Evolutionary conservation across 2,797 vertebrate species (phyloP).

Genomic region (Brotogeris chrysoptera): DNA sequence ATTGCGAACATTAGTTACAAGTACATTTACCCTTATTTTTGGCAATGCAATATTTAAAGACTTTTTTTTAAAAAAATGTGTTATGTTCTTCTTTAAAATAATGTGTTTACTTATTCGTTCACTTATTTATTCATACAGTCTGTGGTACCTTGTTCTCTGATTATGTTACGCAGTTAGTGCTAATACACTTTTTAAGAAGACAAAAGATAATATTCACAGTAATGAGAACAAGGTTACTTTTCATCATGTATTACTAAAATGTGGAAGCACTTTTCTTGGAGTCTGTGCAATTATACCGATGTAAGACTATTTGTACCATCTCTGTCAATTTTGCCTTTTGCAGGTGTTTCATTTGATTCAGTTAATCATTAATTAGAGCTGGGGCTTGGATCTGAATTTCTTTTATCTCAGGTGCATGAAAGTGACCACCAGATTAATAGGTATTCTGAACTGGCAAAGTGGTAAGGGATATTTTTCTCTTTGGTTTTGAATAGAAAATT

Average conservation of each 20-base stretch:
- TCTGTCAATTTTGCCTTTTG: background rate
- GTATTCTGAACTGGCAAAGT: background rate
- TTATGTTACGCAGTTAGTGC: background rate
- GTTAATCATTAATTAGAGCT: constrained; percentile 32
- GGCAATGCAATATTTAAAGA: background rate
- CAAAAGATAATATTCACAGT: background rate
- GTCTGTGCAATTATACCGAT: background rate
- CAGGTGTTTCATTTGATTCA: background rate
- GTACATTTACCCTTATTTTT: background rate
- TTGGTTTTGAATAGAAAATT: constrained; percentile 8
- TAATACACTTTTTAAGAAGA: background rate
- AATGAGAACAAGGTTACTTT: background rate
- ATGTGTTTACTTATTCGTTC: background rate
- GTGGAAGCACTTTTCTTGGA: background rate
- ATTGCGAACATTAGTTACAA: rapidly evolving
- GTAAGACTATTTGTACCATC: background rate
- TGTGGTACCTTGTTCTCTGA: background rate
- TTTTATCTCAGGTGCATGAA: background rate
- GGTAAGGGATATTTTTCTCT: background rate
- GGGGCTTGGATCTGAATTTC: background rate
- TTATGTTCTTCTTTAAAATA: background rate
- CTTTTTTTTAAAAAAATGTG: rapidly evolving
- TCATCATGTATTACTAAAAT: background rate
- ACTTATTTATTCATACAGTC: background rate
- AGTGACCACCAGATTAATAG: constrained; percentile 1